Percentiles rank a stretch among this genome's conserved stretches.
Conservation (phyloP, 2,888 invertebrate genomes). For the Drosophila recens region DNA sequence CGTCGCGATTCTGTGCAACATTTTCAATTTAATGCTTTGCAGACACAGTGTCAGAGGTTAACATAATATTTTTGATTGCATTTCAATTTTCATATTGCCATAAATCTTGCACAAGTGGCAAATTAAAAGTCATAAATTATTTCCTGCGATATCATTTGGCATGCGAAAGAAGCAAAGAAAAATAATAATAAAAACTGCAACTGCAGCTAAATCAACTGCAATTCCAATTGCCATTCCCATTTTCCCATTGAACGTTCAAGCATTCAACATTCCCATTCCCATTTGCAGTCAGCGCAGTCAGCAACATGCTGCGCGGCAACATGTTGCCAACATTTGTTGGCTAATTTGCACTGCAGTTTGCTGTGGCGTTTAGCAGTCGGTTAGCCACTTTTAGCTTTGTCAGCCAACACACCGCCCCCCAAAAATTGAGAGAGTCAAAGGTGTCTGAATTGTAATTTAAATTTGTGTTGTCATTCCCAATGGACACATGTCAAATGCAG, state of each 20-base stretch:
- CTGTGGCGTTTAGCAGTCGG: conserved; percentile 15
- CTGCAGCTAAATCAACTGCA: conserved; percentile 37
- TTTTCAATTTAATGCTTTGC: conserved; percentile 27
- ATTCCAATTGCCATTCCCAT: conserved; percentile 40
- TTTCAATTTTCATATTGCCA: conserved; percentile 75
- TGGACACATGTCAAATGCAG: conserved; percentile 50
- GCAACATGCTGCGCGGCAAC: conserved; percentile 59
- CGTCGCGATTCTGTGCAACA: conserved; percentile 26
- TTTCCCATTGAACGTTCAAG: conserved; percentile 3
- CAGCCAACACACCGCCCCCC: background rate
- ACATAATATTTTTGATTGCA: conserved; percentile 81
- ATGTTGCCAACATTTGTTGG: conserved; percentile 63
- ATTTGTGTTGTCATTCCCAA: conserved; percentile 58
- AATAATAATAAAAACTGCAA: conserved; percentile 18
- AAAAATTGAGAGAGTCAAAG: conserved; percentile 64
- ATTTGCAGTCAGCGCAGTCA: conserved; percentile 24
- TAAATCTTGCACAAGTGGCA: conserved; percentile 77
- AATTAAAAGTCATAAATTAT: conserved; percentile 82
- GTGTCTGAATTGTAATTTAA: conserved; percentile 58
- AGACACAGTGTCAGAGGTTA: conserved; percentile 71
- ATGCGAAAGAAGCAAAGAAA: conserved; percentile 27
- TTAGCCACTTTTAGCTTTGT: conserved; percentile 33
- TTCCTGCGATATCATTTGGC: conserved; percentile 51
- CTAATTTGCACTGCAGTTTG: conserved; percentile 63
- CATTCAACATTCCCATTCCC: conserved; percentile 26